Base-by-base conservation (phyloP, 2,113 vertebrate species). In the Clarias macrocephalus region DNA sequence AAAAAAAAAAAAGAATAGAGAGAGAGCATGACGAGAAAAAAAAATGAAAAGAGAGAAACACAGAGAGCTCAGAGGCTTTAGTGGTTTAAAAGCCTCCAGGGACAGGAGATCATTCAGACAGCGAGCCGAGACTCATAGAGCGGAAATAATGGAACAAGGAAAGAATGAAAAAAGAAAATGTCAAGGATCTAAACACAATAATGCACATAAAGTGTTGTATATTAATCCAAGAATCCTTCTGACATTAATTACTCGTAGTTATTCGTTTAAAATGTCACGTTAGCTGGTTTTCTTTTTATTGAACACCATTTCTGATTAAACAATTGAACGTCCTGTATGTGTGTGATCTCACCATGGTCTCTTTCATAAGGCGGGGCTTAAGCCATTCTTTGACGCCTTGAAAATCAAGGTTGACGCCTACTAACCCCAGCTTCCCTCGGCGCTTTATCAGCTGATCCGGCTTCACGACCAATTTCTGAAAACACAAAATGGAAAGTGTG, bases 371-470 rank as follows among this genome's bases (percentile, higher is more conserved):
- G 15, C 92, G 95, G 11, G 91, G 88, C 86, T 96, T 97, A 37
- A 99, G 93, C 98, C 98, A 99, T 82, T 95, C 94, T 87, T 94
- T 95, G 88, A 99, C 96, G 0, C 97, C 96, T 59, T 96, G 93
- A 91, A 99, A 92, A 83, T 96, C 95, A 83, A 99, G 95, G 89
- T 99, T 94, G 88, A 99, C 96, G 63, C 98, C 98, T n/a, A 99
- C 95, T 80, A 99, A 94, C 0, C 98, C 98, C 0, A 99, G 96
- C 89, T 99, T 99, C 89, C 98, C 97, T 21, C 98, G 95, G 3
- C 98, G 95, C 93, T 99, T 99, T 91, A 99, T 98, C 52, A 99
- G 94, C 92, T 99, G 98, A 91, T 99, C 98, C 57, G 98, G 98
- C 90, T 99, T 99, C 89, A 99, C 97, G 86, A 99, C 98, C 73